Percentiles rank a stretch among this genome's conserved stretches.
Conservation (phyloP, 2,888 invertebrate species). For the Operophtera brumata region DNA sequence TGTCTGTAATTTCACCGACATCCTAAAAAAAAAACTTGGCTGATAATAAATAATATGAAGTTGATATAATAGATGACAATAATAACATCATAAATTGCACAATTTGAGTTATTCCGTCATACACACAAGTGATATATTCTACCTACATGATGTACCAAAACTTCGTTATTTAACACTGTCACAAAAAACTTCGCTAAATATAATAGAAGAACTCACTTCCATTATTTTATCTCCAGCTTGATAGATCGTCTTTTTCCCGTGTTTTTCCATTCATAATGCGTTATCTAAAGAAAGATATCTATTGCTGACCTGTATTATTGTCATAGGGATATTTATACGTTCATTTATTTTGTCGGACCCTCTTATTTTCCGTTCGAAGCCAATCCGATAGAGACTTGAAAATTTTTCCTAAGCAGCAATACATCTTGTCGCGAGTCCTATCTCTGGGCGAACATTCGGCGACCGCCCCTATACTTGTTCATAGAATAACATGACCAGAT, state of each 20-base stretch:
- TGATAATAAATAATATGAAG: background rate
- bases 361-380: conserved; percentile 80
- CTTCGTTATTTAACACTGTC: background rate
- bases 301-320: conserved; percentile 81
- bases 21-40: too few relatives aligned
- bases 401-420: conserved; percentile 81
- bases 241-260: conserved; percentile 71
- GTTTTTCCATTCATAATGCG: conserved; percentile 78
- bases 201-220: conserved; percentile 46
- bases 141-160: background rate
- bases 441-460: conserved; percentile 79
- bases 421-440: conserved; percentile 78
- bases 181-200: conserved; percentile 12
- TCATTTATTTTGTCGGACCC: conserved; percentile 79
- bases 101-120: background rate
- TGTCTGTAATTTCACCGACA: too few relatives aligned
- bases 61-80: background rate
- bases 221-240: conserved; percentile 59
- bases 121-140: background rate
- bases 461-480: conserved; percentile 67
- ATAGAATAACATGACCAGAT: conserved; percentile 43
- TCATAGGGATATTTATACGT: conserved; percentile 78
- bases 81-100: background rate
- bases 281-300: conserved; percentile 73
- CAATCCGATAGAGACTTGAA: conserved; percentile 79